Conservation (phyloP, 2,113 vertebrate species). For the Holacanthus passer region DNA sequence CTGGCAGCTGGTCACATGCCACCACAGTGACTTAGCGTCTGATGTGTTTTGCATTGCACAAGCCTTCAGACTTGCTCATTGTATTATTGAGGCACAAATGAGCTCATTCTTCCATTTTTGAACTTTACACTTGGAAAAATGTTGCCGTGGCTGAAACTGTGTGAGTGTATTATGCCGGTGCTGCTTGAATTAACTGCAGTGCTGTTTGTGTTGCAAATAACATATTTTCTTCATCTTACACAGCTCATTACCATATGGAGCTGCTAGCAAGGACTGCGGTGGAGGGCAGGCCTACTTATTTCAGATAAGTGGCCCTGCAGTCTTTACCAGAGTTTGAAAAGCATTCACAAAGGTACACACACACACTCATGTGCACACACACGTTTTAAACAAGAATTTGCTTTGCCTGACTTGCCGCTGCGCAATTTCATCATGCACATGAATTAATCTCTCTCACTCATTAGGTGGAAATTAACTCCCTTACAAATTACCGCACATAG, state of each 20-base stretch:
- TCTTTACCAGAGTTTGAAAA: constrained; percentile 58
- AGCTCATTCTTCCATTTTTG: constrained; percentile 36
- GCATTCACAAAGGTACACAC: constrained; percentile 31
- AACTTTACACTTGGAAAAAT: constrained; percentile 28
- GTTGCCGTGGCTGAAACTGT: constrained; percentile 37
- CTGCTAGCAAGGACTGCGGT: constrained; percentile 58
- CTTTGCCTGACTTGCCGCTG: constrained; percentile 38
- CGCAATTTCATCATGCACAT: constrained; percentile 73
- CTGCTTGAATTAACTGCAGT: constrained; percentile 53
- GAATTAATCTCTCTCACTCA: constrained; percentile 70
- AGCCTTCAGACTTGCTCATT: constrained; percentile 18
- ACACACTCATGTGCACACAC: constrained; percentile 15
- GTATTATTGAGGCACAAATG: constrained; percentile 15
- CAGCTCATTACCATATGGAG: constrained; percentile 76
- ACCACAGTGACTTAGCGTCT: constrained; percentile 15
- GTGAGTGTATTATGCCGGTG: constrained; percentile 36
- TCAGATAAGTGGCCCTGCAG: constrained; percentile 66
- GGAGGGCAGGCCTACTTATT: constrained; percentile 76
- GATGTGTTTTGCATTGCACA: constrained; percentile 27
- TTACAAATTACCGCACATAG: constrained; percentile 64
- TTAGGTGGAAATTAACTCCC: constrained; percentile 71
- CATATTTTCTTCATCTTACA: constrained; percentile 66
- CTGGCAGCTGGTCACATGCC: constrained; percentile 53
- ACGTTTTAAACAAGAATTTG: constrained; percentile 55
- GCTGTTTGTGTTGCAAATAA: constrained; percentile 63